Evolutionary conservation across 2,113 vertebrate species (phyloP).

Genomic region (Eurypyga helias): DNA sequence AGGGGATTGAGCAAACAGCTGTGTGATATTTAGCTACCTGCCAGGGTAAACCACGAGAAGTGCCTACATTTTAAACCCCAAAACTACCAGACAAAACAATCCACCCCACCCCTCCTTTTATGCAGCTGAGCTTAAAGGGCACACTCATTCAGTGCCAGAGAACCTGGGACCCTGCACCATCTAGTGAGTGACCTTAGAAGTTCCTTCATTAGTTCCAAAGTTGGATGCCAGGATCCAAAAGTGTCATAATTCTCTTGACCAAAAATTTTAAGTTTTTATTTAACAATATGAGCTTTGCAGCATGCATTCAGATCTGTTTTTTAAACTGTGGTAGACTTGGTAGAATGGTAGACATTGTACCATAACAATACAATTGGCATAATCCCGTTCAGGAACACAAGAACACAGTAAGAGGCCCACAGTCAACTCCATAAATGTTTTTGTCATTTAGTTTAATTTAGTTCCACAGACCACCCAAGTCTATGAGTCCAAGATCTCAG

Average conservation of each 20-base stretch:
- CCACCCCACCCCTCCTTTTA: background rate
- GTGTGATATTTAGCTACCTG: no score
- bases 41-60: no score
- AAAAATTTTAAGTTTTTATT: background rate
- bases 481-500: background rate
- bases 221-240: background rate
- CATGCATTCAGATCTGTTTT: background rate
- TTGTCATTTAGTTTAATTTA: background rate
- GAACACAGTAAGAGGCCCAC: background rate
- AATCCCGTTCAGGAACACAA: background rate
- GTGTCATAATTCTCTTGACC: background rate
- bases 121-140: background rate
- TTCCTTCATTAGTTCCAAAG: background rate
- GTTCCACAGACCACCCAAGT: conserved; percentile 25
- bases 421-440: background rate
- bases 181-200: background rate
- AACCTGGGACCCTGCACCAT: background rate
- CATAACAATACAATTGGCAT: background rate
- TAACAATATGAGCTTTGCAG: background rate
- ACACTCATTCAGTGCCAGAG: background rate
- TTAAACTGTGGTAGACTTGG: background rate
- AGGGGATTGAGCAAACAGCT: no score
- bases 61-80: background rate
- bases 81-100: background rate
- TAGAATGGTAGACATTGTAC: background rate